Evolutionary conservation across 2,797 vertebrate species (phyloP).

Genomic region (Anisognathus igniventris): DNA sequence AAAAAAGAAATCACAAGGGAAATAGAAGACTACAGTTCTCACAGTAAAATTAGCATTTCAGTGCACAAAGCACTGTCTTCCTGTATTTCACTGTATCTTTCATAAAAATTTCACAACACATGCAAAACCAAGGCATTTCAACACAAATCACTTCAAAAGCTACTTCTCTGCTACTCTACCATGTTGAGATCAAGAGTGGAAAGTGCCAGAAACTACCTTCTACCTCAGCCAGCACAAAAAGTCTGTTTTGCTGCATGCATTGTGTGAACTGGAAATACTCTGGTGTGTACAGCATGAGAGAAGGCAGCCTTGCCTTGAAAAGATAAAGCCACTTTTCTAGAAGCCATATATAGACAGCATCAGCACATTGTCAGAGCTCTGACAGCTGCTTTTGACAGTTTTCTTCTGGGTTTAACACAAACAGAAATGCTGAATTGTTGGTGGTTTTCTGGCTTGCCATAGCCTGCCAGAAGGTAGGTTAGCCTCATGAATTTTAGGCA

Average conservation of each 20-base stretch:
- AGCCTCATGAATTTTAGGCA: background rate
- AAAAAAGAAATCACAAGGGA: conserved; percentile 32
- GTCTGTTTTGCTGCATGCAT: background rate
- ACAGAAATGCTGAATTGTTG: background rate
- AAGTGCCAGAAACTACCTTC: background rate
- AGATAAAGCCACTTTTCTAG: background rate
- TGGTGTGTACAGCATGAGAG: background rate
- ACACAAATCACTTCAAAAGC: background rate
- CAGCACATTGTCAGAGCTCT: background rate
- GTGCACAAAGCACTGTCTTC: conserved; percentile 26
- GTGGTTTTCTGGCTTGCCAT: background rate
- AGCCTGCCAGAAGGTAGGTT: background rate
- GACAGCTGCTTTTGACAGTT: background rate
- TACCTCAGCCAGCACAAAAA: background rate
- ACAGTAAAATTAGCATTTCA: conserved; percentile 33
- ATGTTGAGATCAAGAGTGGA: background rate
- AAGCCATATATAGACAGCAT: background rate
- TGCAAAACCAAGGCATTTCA: conserved; percentile 1
- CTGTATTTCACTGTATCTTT: conserved; percentile 20
- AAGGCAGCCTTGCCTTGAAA: background rate
- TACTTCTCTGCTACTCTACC: background rate
- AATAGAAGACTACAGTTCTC: conserved; percentile 32
- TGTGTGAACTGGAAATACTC: background rate
- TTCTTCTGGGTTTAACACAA: background rate
- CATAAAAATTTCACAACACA: conserved; percentile 27